phyloP scores from a whole-genome alignment of 2,113 vertebrate species.

The Cavia porcellus region DNA sequence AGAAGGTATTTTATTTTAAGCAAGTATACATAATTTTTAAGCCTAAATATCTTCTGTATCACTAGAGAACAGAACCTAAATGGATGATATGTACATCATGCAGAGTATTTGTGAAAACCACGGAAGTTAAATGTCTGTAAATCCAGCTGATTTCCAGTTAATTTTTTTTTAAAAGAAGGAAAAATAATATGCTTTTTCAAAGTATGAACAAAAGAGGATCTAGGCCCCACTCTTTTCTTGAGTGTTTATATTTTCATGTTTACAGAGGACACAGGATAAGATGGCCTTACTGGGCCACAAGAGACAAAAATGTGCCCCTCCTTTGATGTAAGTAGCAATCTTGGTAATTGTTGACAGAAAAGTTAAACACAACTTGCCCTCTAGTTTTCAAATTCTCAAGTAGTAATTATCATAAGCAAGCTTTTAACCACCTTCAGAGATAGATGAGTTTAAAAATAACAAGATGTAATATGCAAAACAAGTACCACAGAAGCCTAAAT shows the following conservation, averaged over 20 bases:
- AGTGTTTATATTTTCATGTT: slow-evolving; percentile 7
- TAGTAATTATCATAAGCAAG: slow-evolving; percentile 57
- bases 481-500: slow-evolving; percentile 23
- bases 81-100: slow-evolving; percentile 48
- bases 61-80: slow-evolving; percentile 61
- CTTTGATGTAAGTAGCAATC: neutral
- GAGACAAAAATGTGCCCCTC: neutral
- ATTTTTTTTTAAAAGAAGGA: slow-evolving; percentile 9
- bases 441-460: slow-evolving; percentile 44
- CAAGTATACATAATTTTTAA: slow-evolving; percentile 62
- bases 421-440: slow-evolving; percentile 42
- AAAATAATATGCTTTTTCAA: slow-evolving; percentile 45
- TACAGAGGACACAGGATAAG: neutral
- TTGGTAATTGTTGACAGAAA: slow-evolving; percentile 47
- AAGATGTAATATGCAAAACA: slow-evolving; percentile 41
- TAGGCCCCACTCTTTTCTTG: neutral
- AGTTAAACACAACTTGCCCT: slow-evolving; percentile 35
- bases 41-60: slow-evolving; percentile 37
- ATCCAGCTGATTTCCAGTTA: slow-evolving; percentile 53
- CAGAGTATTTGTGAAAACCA: slow-evolving; percentile 45
- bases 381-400: slow-evolving; percentile 58
- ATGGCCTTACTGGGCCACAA: neutral
- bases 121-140: slow-evolving; percentile 55
- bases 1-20: slow-evolving; percentile 73
- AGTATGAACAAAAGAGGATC: neutral